Conservation (phyloP, 2,113 vertebrate species). For the Petrocephalus microphthalmus region DNA sequence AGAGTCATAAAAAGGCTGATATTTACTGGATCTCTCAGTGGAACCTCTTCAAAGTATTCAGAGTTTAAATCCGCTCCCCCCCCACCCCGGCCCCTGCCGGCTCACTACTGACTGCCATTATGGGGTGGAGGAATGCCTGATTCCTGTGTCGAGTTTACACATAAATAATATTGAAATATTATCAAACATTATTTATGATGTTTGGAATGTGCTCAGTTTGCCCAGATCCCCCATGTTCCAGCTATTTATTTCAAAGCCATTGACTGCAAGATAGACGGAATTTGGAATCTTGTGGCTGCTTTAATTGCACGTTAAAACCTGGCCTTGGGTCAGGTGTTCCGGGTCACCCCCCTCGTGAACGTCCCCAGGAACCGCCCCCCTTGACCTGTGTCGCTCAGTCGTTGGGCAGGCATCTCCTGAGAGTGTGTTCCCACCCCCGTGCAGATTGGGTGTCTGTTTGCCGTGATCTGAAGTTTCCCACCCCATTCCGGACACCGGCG, state of each 20-base stretch:
- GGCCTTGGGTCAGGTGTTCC: neutral
- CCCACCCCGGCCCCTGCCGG: neutral
- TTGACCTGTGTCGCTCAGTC: neutral
- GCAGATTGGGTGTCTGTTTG: neutral
- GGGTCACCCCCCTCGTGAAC: neutral
- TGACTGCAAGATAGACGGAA: neutral
- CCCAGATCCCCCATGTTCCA: neutral
- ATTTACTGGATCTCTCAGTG: slow-evolving; percentile 1
- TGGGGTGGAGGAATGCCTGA: neutral
- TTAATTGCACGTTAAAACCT: neutral
- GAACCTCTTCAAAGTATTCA: neutral
- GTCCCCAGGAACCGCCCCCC: neutral
- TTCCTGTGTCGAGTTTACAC: neutral
- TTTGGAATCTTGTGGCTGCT: neutral
- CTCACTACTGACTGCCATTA: neutral
- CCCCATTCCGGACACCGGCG: neutral
- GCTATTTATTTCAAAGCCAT: neutral
- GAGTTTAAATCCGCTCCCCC: neutral
- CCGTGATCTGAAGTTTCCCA: neutral
- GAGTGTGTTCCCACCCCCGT: neutral
- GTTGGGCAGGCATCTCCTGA: neutral
- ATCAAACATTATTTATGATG: neutral
- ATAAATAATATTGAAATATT: neutral
- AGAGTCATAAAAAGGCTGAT: slow-evolving; percentile 11
- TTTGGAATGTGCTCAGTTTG: neutral